These are phyloP conservation scores for Drosophila ironensis DNA, from an alignment of 1,140 invertebrate species.

Conservation along the genomic window DNA sequence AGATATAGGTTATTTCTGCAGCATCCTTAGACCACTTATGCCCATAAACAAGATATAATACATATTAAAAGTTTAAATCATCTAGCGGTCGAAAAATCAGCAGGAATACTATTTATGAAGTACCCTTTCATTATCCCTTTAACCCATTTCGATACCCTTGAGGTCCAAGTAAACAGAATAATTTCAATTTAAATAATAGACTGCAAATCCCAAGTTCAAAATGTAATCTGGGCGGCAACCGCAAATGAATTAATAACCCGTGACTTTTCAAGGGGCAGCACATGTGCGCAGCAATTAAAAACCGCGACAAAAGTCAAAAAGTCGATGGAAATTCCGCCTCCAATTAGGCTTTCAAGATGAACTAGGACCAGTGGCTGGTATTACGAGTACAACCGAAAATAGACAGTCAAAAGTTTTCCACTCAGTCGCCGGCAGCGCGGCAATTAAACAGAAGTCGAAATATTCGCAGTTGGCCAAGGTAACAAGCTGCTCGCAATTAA, in stretches of 20 bases:
- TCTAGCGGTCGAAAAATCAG: too few species aligned
- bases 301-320: conserved; percentile 61
- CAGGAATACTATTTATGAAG: neutral
- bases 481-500: conserved; percentile 74
- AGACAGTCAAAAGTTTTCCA: conserved; percentile 51
- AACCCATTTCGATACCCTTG: neutral
- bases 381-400: conserved; percentile 32
- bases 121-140: too few species aligned
- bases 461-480: conserved; percentile 55
- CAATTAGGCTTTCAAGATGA: conserved; percentile 56
- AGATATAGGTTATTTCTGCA: too few species aligned
- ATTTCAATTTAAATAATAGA: conserved; percentile 55
- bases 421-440: conserved; percentile 20
- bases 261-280: conserved; percentile 17
- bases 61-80: too few species aligned
- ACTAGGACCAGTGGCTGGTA: too few species aligned
- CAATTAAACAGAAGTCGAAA: conserved; percentile 59
- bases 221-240: conserved; percentile 23
- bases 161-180: conserved; percentile 19
- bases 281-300: conserved; percentile 61
- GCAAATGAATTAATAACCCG: conserved; percentile 70
- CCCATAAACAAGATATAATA: too few species aligned
- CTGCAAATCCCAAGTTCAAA: conserved; percentile 16
- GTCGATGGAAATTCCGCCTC: conserved; percentile 16
- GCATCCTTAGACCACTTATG: too few species aligned